Base-by-base conservation (phyloP, 2,797 vertebrate genomes). In the Choloepus didactylus region DNA sequence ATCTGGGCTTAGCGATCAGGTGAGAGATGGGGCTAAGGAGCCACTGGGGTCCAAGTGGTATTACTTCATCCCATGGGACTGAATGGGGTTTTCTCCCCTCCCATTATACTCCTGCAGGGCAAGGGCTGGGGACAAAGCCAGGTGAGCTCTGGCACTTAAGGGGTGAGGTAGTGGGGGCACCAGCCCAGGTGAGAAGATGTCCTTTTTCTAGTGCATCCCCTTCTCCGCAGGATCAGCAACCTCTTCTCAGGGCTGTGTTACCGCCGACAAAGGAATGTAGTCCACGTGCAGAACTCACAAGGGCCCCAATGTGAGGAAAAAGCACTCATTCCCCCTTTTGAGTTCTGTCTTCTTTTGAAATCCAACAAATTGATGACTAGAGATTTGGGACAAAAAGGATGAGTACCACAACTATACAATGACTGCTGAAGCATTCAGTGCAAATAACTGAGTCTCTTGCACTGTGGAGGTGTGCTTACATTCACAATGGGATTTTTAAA, bases 271-370 rank as follows among this genome's bases (percentile, higher is more conserved):
- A 49, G 25, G 59, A 19, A 15, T 35, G 31, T 35, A 69, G 25
- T 93, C 49, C 1, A 3, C 59, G 73, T 41, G 29, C 31, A 83
- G 56, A 76, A 41, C 25, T 69, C 56, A 19, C 19, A 29, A n/a
- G 82, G 25, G 19, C 44, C 2, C 3, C 4, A 1, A 44, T 38
- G 31, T 51, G 70, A 16, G 7, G 29, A 44, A 62, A 90, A 31
- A 60, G 59, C 49, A 31, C 6, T 82, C n/a, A 44, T 19, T 77
- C 85, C 27, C 60, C 73, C 31, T 51, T 69, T 59, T 60, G 44
- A 38, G n/a, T 62, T 73, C n/a, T 83, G 27, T 77, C 70, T 83
- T 87, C 62, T 72, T 56, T 69, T 51, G 46, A 89, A 86, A 77
- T 27, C 6, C 54, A 87, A 9, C 49, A 77, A 82, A 46, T 85